A percentile compares a stretch with the other conserved stretches of the same genome.
Conservation (phyloP, 2,797 vertebrate genomes). For the Gadopsis marmoratus region DNA sequence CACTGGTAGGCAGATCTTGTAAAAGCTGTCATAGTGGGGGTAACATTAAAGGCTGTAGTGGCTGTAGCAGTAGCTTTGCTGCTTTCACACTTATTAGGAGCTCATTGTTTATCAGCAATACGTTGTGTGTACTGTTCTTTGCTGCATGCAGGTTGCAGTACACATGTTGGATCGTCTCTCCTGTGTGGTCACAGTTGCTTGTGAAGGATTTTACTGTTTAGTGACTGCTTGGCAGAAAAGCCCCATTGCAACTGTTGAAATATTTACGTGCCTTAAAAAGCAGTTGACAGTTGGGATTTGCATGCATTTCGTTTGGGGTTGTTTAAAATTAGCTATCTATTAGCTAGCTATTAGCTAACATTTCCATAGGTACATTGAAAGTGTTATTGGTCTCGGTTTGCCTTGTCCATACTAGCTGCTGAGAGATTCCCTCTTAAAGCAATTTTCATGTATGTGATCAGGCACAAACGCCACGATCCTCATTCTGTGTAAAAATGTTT, state of each 20-base stretch:
- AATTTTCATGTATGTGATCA: neutral
- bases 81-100: neutral
- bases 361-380: neutral
- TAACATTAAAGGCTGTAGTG: too few relatives aligned
- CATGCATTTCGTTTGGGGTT: neutral
- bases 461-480: neutral
- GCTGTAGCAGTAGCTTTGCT: too few relatives aligned
- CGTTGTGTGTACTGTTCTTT: conserved; percentile 15
- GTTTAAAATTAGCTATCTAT: neutral
- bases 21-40: too few relatives aligned
- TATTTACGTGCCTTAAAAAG: conserved; percentile 15
- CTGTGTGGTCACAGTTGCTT: conserved; percentile 24
- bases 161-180: conserved; percentile 21
- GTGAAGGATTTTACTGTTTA: conserved; percentile 30
- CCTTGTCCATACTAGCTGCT: neutral
- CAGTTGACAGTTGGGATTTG: neutral
- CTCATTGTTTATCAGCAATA: neutral
- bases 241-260: conserved; percentile 27
- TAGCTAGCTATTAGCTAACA: too few relatives aligned
- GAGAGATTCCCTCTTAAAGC: neutral
- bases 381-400: neutral
- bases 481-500: neutral
- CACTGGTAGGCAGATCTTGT: too few relatives aligned
- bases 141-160: neutral
- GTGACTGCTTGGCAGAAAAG: conserved; percentile 6